Base-by-base conservation (phyloP, 1,140 invertebrate species). In the Drosophila teissieri region DNA sequence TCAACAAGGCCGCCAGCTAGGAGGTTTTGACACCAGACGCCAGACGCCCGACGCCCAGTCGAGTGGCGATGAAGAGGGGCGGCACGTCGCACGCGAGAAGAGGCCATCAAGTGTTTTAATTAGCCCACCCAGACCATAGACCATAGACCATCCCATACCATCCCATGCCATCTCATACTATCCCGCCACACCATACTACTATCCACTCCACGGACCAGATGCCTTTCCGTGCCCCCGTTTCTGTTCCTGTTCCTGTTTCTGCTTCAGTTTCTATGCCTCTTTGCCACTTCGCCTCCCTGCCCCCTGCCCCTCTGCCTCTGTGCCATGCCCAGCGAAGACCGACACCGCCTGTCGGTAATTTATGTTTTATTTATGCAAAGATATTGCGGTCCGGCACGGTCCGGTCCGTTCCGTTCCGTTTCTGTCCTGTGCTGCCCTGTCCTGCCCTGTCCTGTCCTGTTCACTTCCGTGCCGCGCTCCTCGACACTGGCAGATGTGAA, bases 331-430 rank as follows among this genome's bases (percentile, higher is more conserved):
- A 67, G 53, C 22, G 34, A 17, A 19, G 55, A 67, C 48, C 31
- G 40, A 62, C 49, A 54, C 68, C 58, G 81, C 73, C 82, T 85
- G 82, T 86, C 68, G 63, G 78, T 85, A 86, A 85, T 85, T 85
- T 85, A 85, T 85, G 81, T 79, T 76, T 85, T 85, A 85, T 86
- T 85, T 85, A 85, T 85, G 82, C 81, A 81, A 78, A 85, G 82
- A 81, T 81, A 84, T 84, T 80, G 80, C 80, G 75, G 61, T 45
- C 10, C 42, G 42, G 15, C 7, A 10, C 8, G 31, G 40, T 15
- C n/a, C 40, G 15, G 7, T 42, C 40, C 40, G n/a, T 8, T 42
- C 40, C 39, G 15, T 8, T 42, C 39, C 40, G n/a, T 15, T 42
- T n/a, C 12, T 4, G 3, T 10, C 11, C 36, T 7, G 6, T 8